Conservation (phyloP, 2,113 vertebrate species). For the Spilogale gracilis region DNA sequence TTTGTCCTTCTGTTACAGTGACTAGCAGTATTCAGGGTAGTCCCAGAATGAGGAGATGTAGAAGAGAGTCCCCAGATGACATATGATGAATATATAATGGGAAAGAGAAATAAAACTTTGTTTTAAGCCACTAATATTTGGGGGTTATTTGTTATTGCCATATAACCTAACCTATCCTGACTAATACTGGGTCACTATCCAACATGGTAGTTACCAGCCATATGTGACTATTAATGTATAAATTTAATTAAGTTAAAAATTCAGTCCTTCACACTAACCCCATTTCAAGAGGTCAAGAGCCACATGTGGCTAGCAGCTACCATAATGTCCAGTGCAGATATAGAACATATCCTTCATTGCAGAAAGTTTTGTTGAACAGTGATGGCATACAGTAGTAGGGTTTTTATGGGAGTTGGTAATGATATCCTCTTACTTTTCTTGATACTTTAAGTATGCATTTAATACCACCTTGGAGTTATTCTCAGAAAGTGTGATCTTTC, state of each 20-base stretch:
- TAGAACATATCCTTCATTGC: neutral
- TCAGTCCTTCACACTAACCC: neutral
- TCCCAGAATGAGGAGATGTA: neutral
- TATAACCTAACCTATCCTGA: neutral
- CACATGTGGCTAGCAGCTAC: neutral
- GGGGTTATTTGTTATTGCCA: slow-evolving; percentile 4
- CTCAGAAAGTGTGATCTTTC: neutral
- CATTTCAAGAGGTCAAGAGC: neutral
- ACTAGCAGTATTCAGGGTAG: neutral
- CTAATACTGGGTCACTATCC: neutral
- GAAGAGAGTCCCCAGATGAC: neutral
- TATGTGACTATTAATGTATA: neutral
- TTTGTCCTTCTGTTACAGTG: neutral
- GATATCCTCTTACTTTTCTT: slow-evolving; percentile 21
- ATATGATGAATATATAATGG: neutral
- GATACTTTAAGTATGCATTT: slow-evolving; percentile 46
- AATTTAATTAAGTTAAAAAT: neutral
- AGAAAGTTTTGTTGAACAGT: neutral
- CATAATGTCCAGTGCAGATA: neutral
- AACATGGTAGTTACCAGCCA: neutral
- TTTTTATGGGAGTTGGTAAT: neutral
- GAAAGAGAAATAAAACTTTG: neutral
- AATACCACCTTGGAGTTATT: neutral
- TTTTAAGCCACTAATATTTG: slow-evolving; percentile 26
- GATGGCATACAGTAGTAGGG: neutral